Percentiles rank a stretch among this genome's conserved stretches.
These are phyloP conservation scores for Caenorhabditis sinica DNA, from an alignment of 2,888 invertebrate species.

Conservation along the genomic window DNA sequence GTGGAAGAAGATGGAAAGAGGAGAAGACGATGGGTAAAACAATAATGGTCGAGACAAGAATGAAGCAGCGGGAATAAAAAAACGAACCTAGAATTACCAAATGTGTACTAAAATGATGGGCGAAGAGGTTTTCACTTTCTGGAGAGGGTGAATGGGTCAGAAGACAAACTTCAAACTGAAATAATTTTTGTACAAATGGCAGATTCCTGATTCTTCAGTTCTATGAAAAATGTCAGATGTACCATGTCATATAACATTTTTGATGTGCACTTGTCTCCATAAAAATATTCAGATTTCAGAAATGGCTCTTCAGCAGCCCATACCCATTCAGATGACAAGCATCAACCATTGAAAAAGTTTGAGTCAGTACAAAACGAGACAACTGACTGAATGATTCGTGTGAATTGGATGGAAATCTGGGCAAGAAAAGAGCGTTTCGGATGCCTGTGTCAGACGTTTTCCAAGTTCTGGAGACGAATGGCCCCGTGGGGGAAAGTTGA, in stretches of 20 bases:
- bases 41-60: conserved; percentile 36
- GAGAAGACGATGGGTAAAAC: conserved; percentile 45
- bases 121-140: neutral
- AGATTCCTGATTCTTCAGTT: too few relatives aligned
- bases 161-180: too few relatives aligned
- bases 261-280: conserved; percentile 3
- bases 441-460: conserved; percentile 43
- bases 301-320: neutral
- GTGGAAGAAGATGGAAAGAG: conserved; percentile 10
- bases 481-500: conserved; percentile 57
- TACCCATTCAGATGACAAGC: conserved; percentile 25
- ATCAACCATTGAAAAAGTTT: neutral
- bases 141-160: neutral
- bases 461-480: conserved; percentile 50
- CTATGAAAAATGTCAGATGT: neutral
- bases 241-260: neutral
- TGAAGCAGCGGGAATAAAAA: conserved; percentile 16
- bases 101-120: conserved; percentile 13
- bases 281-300: conserved; percentile 7
- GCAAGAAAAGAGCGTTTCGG: neutral
- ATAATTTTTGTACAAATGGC: too few relatives aligned
- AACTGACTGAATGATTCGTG: conserved; percentile 46
- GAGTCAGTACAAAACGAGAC: conserved; percentile 14
- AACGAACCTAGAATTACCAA: conserved; percentile 49
- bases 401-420: conserved; percentile 29